Conservation (phyloP, 1,140 invertebrate species). For the Archivesica marissinica region DNA sequence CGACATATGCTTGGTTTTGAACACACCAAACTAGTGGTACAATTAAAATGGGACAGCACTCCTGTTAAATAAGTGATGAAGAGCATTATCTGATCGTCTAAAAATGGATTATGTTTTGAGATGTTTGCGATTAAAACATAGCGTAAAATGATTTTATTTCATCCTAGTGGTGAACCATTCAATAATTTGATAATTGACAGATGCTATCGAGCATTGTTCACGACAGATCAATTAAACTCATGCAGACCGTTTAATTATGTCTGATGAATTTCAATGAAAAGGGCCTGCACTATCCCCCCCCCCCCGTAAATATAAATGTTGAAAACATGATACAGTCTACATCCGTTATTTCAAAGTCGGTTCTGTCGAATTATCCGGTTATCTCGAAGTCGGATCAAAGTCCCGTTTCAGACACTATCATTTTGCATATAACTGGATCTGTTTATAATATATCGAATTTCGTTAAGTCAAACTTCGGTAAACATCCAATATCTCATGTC, state of each 20-base stretch:
- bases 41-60: background rate
- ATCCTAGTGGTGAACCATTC: background rate
- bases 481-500: no score
- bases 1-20: background rate
- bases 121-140: background rate
- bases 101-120: background rate
- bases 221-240: background rate
- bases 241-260: background rate
- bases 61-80: background rate
- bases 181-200: background rate
- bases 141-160: slow-evolving; percentile 9
- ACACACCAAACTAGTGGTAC: background rate
- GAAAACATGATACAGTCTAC: no score
- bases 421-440: no score
- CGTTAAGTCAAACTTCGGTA: no score
- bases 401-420: no score
- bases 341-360: no score
- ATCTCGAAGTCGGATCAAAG: no score
- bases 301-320: no score
- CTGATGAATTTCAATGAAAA: background rate
- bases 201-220: background rate
- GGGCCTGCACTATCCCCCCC: no score
- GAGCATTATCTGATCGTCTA: background rate
- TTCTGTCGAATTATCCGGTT: no score
- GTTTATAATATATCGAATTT: no score